phyloP scores from a whole-genome alignment of 2,888 invertebrate species.

The Acleris sparsana region DNA sequence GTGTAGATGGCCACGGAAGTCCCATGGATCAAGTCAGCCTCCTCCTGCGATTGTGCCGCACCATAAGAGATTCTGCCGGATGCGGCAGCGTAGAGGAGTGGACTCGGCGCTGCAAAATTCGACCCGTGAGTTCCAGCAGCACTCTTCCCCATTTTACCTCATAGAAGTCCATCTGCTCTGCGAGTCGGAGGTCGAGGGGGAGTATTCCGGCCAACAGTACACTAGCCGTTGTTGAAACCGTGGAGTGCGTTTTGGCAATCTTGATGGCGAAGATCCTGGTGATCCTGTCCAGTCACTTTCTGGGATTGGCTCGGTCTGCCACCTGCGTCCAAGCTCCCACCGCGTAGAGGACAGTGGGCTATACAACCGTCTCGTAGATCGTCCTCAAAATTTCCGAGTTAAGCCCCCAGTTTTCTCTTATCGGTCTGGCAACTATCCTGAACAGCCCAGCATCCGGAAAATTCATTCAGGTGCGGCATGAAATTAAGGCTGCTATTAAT shows the following conservation, averaged over 20 bases:
- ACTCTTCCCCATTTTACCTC: neutral
- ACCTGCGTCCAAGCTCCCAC: neutral
- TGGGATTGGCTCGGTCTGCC: neutral
- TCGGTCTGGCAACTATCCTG: too few relatives aligned
- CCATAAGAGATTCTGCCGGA: neutral
- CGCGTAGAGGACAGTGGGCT: neutral
- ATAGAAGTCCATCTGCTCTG: neutral
- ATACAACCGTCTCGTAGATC: neutral
- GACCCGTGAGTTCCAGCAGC: neutral
- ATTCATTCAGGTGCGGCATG: too few relatives aligned
- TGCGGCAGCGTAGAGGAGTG: neutral
- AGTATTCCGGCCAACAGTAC: conserved; percentile 8
- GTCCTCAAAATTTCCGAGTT: neutral
- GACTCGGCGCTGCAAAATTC: neutral
- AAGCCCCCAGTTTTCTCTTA: neutral
- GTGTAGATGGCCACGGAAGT: neutral
- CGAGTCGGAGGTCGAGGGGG: conserved; percentile 10
- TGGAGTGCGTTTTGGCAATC: neutral
- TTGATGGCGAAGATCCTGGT: neutral
- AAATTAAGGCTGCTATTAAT: too few relatives aligned
- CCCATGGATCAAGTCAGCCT: neutral
- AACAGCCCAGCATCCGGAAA: too few relatives aligned
- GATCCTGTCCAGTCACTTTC: neutral
- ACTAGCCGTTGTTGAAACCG: neutral
- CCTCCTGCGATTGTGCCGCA: neutral